Percentiles rank a stretch among this genome's conserved stretches.
Conservation (phyloP, 2,113 vertebrate genomes). For the Gymnorhina tibicen region DNA sequence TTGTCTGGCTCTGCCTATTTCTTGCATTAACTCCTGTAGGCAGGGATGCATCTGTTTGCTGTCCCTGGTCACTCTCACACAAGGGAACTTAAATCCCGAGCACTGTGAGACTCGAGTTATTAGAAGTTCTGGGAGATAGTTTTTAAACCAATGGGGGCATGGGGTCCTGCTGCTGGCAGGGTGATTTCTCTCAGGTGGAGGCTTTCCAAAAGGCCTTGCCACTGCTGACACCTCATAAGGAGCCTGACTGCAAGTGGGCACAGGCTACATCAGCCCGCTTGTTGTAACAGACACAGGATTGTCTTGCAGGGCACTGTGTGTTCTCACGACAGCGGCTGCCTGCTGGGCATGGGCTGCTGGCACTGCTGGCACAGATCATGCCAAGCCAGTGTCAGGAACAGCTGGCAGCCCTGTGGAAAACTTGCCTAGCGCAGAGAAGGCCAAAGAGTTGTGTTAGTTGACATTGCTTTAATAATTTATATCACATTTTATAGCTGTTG, state of each 20-base stretch:
- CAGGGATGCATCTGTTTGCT: not conserved
- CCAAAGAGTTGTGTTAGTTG: not conserved
- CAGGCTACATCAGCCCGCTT: fast-evolving
- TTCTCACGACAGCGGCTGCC: fast-evolving
- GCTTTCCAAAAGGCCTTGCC: not conserved
- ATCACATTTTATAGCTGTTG: constrained; percentile 29
- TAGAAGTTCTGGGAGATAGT: not conserved
- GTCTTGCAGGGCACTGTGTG: not conserved
- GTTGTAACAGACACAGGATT: not conserved
- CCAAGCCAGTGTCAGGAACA: not conserved
- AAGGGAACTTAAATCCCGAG: not conserved
- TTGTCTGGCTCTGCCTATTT: not conserved
- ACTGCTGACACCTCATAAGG: not conserved
- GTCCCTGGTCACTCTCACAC: not conserved
- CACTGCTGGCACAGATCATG: not conserved
- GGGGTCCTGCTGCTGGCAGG: not conserved
- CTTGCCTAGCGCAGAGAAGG: not conserved
- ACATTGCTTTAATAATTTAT: not conserved
- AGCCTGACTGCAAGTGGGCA: not conserved
- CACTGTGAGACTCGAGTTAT: fast-evolving
- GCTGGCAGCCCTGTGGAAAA: not conserved
- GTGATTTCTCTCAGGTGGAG: not conserved
- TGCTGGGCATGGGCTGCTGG: fast-evolving
- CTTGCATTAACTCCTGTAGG: not conserved
- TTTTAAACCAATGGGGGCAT: not conserved